phyloP scores from a whole-genome alignment of 1,140 invertebrate species.

The Drosophila pseudoobscura region DNA sequence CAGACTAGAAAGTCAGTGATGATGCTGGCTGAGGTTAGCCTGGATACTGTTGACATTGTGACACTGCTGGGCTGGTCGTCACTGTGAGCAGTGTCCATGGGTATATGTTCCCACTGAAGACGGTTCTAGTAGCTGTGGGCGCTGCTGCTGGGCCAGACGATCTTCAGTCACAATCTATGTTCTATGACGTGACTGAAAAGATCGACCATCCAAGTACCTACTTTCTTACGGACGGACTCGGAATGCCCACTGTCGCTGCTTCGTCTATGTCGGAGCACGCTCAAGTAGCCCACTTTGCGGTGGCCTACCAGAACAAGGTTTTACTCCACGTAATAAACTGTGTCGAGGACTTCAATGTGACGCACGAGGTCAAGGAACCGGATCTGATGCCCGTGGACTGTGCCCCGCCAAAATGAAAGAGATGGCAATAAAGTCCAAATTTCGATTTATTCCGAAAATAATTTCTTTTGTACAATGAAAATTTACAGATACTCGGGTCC shows the following conservation, averaged over 20 bases:
- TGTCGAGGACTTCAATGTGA: conserved; percentile 85
- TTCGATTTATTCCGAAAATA: conserved; percentile 17
- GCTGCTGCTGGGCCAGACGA: too few species aligned
- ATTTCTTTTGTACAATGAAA: conserved; percentile 2
- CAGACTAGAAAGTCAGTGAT: conserved; percentile 92
- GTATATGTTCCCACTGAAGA: too few species aligned
- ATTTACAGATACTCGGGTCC: conserved; percentile 6
- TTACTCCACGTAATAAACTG: conserved; percentile 75
- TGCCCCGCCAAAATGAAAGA: neutral
- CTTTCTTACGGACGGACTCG: conserved; percentile 88
- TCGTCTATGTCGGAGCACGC: conserved; percentile 87
- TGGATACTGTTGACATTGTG: too few species aligned
- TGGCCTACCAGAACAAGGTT: conserved; percentile 86
- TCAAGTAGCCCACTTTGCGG: conserved; percentile 91
- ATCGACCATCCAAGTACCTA: conserved; percentile 88
- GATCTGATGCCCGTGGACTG: conserved; percentile 76
- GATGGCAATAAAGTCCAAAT: neutral
- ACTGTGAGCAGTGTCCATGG: too few species aligned
- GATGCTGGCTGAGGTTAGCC: conserved; percentile 93
- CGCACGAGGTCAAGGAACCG: conserved; percentile 89
- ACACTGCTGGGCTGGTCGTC: conserved; percentile 89
- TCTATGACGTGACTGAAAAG: conserved; percentile 73
- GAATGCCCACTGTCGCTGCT: conserved; percentile 87
- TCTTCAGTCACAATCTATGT: too few species aligned
- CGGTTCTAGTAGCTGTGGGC: too few species aligned